phyloP scores from a whole-genome alignment of 2,113 vertebrate species.

The Delphinus delphis region DNA sequence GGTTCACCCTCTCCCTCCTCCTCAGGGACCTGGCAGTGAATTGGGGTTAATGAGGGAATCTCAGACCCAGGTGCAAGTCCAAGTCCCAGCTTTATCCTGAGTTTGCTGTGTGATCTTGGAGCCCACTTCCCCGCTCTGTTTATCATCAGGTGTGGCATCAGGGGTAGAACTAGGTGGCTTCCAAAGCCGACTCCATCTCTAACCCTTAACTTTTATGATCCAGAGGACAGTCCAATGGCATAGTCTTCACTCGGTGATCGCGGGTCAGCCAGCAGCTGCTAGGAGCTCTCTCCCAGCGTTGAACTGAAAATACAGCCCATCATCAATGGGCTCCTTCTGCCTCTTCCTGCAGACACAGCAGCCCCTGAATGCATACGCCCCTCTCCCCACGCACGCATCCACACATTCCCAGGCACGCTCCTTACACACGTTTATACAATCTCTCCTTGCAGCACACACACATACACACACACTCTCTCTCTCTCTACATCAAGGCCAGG shows the following conservation, averaged over 20 bases:
- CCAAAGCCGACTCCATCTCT: not conserved
- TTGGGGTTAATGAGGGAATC: not conserved
- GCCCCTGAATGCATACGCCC: rapidly evolving
- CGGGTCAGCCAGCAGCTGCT: not conserved
- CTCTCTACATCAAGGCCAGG: not conserved
- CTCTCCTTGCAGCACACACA: no score
- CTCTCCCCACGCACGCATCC: rapidly evolving
- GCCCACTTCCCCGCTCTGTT: not conserved
- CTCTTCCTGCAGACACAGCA: not conserved
- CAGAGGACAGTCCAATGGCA: not conserved
- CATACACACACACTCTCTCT: not conserved
- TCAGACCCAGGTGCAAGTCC: not conserved
- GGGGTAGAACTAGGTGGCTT: not conserved
- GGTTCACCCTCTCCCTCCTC: slow-evolving; percentile 72
- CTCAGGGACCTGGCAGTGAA: not conserved
- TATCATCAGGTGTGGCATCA: not conserved
- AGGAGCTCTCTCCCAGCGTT: rapidly evolving
- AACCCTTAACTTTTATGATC: not conserved
- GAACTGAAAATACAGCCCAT: not conserved
- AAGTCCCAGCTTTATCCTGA: not conserved
- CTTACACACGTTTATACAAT: not conserved
- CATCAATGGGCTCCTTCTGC: not conserved
- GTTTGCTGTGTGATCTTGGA: not conserved
- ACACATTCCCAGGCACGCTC: not conserved
- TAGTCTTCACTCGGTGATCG: not conserved